phyloP scores from a whole-genome alignment of 2,888 invertebrate species.

The Platypus cylindrus region DNA sequence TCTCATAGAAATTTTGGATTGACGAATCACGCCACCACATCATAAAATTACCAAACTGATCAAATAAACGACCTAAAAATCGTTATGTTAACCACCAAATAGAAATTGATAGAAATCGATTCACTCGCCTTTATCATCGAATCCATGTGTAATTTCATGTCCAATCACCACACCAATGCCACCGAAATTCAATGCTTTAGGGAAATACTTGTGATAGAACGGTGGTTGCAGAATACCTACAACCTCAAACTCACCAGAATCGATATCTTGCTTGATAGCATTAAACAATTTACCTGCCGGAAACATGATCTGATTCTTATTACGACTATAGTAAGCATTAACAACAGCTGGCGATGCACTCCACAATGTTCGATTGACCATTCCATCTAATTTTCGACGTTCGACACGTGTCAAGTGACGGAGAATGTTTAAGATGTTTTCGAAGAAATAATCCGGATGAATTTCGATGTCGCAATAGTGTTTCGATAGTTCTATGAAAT shows the following conservation, averaged over 20 bases:
- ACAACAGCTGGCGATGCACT: conserved; percentile 82
- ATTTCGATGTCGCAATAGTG: conserved; percentile 69
- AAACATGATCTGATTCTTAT: conserved; percentile 78
- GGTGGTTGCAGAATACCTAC: conserved; percentile 91
- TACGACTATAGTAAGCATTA: conserved; percentile 90
- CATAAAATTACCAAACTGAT: conserved; percentile 82
- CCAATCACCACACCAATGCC: conserved; percentile 89
- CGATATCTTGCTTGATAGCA: too few species aligned
- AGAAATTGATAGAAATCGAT: background rate
- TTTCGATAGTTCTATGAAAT: conserved; percentile 28
- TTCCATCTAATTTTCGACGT: conserved; percentile 52
- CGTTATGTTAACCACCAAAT: background rate
- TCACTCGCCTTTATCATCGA: conserved; percentile 60
- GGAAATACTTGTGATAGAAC: conserved; percentile 80
- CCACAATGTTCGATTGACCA: conserved; percentile 72
- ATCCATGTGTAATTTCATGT: conserved; percentile 85
- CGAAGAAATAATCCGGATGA: conserved; percentile 64
- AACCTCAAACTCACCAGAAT: conserved; percentile 1
- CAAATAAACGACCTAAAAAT: conserved; percentile 60
- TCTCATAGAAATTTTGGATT: conserved; percentile 58
- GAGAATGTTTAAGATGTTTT: conserved; percentile 66
- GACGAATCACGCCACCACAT: conserved; percentile 74
- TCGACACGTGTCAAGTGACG: conserved; percentile 58
- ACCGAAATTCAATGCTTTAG: conserved; percentile 70
- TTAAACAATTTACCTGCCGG: conserved; percentile 74